Evolutionary conservation across 2,797 vertebrate species (phyloP).

Genomic region (Siniperca obscura): DNA sequence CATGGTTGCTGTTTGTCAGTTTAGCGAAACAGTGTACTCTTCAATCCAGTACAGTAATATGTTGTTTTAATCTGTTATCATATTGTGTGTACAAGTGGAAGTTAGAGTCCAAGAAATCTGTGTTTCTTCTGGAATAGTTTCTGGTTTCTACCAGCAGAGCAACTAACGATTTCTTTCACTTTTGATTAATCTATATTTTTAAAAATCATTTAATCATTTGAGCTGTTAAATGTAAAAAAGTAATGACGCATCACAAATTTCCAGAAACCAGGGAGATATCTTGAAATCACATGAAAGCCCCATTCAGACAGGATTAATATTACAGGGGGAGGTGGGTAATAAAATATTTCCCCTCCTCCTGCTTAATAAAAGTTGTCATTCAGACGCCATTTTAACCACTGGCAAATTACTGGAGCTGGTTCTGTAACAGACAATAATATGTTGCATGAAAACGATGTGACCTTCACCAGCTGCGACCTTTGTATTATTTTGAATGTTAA

Average conservation of each 20-base stretch:
- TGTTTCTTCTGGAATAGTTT: not conserved
- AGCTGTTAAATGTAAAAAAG: not conserved
- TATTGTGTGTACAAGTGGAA: not conserved
- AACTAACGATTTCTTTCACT: not conserved
- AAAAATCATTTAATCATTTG: not conserved
- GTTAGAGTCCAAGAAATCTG: not conserved
- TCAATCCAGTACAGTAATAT: not conserved
- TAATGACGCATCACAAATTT: not conserved
- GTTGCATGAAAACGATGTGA: not conserved
- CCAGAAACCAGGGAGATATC: not conserved
- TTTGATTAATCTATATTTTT: not conserved
- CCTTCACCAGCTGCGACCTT: not conserved
- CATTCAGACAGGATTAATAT: not conserved
- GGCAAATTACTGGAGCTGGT: not conserved
- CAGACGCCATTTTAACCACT: not conserved
- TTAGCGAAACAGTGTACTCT: not conserved
- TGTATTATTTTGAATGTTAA: not conserved
- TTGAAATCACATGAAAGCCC: not conserved
- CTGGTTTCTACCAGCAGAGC: not conserved
- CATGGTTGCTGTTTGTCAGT: not conserved
- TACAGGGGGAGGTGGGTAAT: not conserved
- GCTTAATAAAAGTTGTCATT: not conserved
- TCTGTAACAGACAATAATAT: not conserved
- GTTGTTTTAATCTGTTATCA: not conserved
- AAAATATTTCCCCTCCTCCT: not conserved